Evolutionary conservation across 2,888 invertebrate genomes (phyloP), one percentile per base, ranked within the genome.

Genomic region (Graphium colonna): DNA sequence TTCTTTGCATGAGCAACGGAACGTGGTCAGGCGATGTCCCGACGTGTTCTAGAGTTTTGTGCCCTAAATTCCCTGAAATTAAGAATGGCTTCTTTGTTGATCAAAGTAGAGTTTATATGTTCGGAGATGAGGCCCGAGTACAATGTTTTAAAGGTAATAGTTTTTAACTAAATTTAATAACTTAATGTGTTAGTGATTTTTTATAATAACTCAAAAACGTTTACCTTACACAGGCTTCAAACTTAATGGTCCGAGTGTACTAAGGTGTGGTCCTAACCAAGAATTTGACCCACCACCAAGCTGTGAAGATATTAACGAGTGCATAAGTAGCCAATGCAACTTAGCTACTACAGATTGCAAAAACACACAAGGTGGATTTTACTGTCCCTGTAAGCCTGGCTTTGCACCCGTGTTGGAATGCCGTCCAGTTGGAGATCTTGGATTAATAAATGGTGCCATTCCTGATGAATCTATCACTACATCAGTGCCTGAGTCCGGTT

Each of bases 21-120:
- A 97, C 97, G 8, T 98, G 97, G 97, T 97, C 97, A 56, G 96
- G 96, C 55, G 94, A 95, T 63, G 96, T 97, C 3, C 97, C 97
- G 0, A 93, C 94, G 3, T 97, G 97, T 79, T 92, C 95, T 31
- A 92, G 96, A 67, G 94, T 93, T 17, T 79, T 92, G 61, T 96
- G 95, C 73, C 92, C 93, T 0, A 91, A 91, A 61, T 91, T 95
- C 70, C 97, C 97, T 0, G 92, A 93, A 73, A 95, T 97, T 57
- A 93, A 94, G 66, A 97, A 97, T 70, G 97, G 97, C 13, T 96
- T 95, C 67, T 92, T 97, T 40, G 94, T 96, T 16, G 97, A 97
- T 66, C 90, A 92, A 13, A 91, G 93, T 0, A 92, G 94, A 60
- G 90, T 93, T 43, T 97, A 97, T 73, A 94, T 92, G 77, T 97